Percentiles rank a stretch among this genome's conserved stretches.
Conservation (phyloP, 2,888 invertebrate genomes). For the Odontothrips loti region DNA sequence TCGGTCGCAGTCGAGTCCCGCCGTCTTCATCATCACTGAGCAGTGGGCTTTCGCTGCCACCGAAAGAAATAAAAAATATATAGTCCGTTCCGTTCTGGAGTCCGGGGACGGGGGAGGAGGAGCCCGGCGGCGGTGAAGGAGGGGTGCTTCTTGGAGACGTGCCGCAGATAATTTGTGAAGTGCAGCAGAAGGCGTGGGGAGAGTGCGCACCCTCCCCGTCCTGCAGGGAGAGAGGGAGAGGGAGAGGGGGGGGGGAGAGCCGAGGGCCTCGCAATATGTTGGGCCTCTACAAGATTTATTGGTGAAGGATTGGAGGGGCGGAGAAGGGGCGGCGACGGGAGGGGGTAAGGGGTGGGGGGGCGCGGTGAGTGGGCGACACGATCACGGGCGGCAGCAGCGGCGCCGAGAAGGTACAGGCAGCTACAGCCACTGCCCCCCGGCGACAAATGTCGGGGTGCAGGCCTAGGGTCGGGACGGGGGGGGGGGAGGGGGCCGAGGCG, state of each 20-base stretch:
- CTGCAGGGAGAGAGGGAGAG: no score
- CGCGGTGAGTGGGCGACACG: slow-evolving; percentile 36
- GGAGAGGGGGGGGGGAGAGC: neutral
- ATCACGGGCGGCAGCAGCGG: slow-evolving; percentile 34
- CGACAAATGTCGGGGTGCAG: slow-evolving; percentile 2
- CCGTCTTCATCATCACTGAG: slow-evolving; percentile 15
- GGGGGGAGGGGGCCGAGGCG: neutral
- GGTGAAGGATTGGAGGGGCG: slow-evolving; percentile 27
- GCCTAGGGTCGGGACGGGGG: neutral
- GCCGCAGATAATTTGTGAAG: slow-evolving; percentile 24
- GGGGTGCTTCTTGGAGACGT: slow-evolving; percentile 33
- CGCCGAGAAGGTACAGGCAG: no score
- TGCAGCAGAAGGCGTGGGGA: slow-evolving; percentile 22
- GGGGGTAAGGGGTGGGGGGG: slow-evolving; percentile 10
- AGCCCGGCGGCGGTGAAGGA: slow-evolving; percentile 38
- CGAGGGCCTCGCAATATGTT: slow-evolving; percentile 15
- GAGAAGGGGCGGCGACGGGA: neutral
- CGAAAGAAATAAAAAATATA: slow-evolving; percentile 13
- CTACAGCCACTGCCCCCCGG: no score
- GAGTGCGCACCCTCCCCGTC: neutral
- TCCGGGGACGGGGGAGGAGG: slow-evolving; percentile 32
- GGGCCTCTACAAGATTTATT: slow-evolving; percentile 24
- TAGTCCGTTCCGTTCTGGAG: neutral
- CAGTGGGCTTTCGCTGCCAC: neutral
- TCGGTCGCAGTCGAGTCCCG: neutral